Percentiles rank a stretch among this genome's conserved stretches.
phyloP scores from a whole-genome alignment of 2,113 vertebrate genomes.

The Helogale parvula region DNA sequence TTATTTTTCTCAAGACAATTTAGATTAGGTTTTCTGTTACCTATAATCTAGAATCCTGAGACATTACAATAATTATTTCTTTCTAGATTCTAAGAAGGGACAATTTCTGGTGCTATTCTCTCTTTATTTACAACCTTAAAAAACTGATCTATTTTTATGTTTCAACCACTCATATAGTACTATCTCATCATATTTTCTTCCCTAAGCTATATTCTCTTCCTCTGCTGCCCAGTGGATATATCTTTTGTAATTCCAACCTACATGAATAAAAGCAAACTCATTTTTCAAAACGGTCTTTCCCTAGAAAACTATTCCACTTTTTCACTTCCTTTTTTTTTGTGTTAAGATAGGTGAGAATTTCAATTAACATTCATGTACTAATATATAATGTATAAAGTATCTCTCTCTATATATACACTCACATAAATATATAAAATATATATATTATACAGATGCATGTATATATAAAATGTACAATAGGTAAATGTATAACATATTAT shows the following conservation, averaged over 20 bases:
- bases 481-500: not conserved
- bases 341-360: not conserved
- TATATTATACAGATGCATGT: not conserved
- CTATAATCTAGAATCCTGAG: not conserved
- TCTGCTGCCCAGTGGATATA: not conserved
- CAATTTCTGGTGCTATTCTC: not conserved
- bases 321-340: not conserved
- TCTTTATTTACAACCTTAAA: constrained; percentile 42
- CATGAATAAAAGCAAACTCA: constrained; percentile 3
- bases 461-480: not conserved
- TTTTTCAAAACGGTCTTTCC: not conserved
- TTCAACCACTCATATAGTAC: not conserved
- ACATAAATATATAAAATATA: not conserved
- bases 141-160: not conserved
- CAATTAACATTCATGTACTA: not conserved
- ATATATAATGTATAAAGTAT: not conserved
- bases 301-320: not conserved
- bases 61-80: constrained; percentile 22
- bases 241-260: not conserved
- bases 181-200: not conserved
- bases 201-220: not conserved
- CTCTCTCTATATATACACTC: not conserved
- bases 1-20: constrained; percentile 33
- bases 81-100: constrained; percentile 12
- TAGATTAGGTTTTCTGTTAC: not conserved